phyloP scores from a whole-genome alignment of 2,113 vertebrate genomes.

The Smithornis capensis region DNA sequence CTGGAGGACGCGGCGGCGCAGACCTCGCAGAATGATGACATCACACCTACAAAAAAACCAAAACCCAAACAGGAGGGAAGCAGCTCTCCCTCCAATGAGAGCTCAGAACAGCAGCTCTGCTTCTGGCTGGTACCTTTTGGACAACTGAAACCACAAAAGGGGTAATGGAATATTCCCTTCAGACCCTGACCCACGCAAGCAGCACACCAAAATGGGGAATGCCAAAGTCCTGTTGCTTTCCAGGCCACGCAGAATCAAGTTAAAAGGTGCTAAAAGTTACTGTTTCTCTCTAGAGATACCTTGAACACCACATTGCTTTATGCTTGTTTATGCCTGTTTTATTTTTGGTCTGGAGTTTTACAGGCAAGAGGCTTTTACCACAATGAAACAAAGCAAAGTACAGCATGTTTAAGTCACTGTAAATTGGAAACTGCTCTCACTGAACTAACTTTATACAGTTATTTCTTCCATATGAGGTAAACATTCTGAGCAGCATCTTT shows the following conservation, averaged over 20 bases:
- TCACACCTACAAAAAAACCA: background rate
- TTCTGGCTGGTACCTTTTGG: background rate
- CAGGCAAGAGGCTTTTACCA: background rate
- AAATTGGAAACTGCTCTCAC: background rate
- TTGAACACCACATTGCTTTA: background rate
- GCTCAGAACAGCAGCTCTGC: background rate
- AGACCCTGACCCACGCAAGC: background rate
- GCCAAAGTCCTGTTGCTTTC: background rate
- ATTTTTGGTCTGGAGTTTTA: background rate
- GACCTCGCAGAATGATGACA: constrained; percentile 57
- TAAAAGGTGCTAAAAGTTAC: background rate
- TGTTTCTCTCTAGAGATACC: background rate
- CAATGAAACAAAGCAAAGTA: background rate
- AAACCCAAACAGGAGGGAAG: background rate
- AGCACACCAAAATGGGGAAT: background rate
- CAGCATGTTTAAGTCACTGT: fast-evolving
- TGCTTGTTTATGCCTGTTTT: background rate
- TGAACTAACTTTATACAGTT: background rate
- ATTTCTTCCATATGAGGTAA: background rate
- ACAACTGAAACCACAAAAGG: background rate
- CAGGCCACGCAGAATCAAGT: background rate
- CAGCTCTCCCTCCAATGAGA: background rate
- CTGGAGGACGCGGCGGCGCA: constrained; percentile 31
- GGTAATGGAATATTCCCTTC: background rate
- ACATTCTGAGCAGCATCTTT: background rate